Percentiles rank a stretch among this genome's conserved stretches.
These are phyloP conservation scores for Ondatra zibethicus DNA, from an alignment of 2,113 vertebrate genomes.

Conservation along the genomic window DNA sequence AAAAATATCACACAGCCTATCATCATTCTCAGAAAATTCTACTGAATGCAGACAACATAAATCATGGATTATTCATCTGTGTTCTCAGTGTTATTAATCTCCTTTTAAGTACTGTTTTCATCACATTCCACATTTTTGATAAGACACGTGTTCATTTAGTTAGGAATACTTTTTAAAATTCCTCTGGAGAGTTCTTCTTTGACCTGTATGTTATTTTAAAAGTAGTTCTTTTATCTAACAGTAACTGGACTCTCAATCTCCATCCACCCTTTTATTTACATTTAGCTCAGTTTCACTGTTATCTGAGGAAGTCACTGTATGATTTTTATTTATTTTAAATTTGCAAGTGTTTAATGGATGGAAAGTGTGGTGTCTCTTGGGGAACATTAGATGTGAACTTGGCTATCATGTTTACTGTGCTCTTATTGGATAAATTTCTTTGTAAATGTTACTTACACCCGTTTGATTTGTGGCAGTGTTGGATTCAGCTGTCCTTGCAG, in stretches of 20 bases:
- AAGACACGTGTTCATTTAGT: background rate
- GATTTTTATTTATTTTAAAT: background rate
- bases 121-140: background rate
- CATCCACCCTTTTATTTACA: background rate
- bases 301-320: background rate
- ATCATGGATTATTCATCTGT: background rate
- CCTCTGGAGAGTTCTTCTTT: background rate
- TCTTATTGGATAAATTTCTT: background rate
- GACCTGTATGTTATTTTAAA: background rate
- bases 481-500: background rate
- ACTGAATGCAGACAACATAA: background rate
- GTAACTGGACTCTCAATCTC: background rate
- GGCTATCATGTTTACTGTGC: background rate
- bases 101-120: background rate
- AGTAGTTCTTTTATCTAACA: background rate
- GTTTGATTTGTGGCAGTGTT: background rate
- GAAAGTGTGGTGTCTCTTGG: background rate
- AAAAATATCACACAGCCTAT: background rate
- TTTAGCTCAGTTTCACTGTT: background rate
- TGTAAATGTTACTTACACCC: background rate
- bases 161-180: background rate
- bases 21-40: background rate
- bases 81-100: background rate
- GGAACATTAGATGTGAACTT: background rate
- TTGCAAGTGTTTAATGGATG: background rate